These are phyloP conservation scores for Pardosa pseudoannulata DNA, from an alignment of 2,888 invertebrate species.

Conservation along the genomic window DNA sequence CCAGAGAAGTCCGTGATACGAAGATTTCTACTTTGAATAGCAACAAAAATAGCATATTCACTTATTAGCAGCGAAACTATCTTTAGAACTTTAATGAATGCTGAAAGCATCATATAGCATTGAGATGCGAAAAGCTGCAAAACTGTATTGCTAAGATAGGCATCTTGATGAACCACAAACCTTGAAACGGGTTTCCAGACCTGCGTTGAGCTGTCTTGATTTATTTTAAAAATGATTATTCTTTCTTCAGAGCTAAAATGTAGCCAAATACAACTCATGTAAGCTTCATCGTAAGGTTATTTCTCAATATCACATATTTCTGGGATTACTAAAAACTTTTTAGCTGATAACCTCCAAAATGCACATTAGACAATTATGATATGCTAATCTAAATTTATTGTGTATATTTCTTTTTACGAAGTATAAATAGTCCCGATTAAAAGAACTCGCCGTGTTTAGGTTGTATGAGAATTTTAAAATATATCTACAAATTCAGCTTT, in stretches of 20 bases:
- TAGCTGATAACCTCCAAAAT: neutral
- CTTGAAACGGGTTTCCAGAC: neutral
- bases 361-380: neutral
- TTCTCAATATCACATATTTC: neutral
- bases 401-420: neutral
- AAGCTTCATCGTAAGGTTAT: neutral
- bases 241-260: too few species aligned
- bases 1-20: too few species aligned
- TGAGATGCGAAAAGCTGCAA: neutral
- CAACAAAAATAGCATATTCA: too few species aligned
- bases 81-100: too few species aligned
- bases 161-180: neutral
- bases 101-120: too few species aligned
- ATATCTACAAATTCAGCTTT: neutral
- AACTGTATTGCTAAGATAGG: conserved; percentile 7
- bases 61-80: too few species aligned
- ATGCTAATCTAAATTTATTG: neutral
- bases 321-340: neutral
- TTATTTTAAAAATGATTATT: too few species aligned
- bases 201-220: neutral
- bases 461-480: neutral
- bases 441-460: neutral
- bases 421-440: neutral
- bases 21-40: too few species aligned
- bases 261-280: too few species aligned